Percentiles rank a stretch among this genome's conserved stretches.
Conservation (phyloP, 2,113 vertebrate species). For the Trachemys scripta region DNA sequence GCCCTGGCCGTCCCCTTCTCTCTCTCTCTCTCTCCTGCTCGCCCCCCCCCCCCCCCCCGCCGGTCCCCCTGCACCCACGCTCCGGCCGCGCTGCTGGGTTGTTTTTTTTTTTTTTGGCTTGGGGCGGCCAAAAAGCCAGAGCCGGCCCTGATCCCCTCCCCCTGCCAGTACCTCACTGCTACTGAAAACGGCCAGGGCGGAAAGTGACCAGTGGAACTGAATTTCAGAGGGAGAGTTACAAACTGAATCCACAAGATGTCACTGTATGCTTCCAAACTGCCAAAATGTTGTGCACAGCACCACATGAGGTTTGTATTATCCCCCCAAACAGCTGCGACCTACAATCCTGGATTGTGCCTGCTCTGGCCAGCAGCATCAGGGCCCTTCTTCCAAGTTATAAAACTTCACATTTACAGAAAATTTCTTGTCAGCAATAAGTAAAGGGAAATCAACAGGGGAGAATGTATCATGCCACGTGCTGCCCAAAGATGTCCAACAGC, state of each 20-base stretch:
- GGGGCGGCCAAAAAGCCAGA: no score
- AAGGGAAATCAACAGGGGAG: not conserved
- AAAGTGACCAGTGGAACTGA: not conserved
- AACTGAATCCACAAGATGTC: slow-evolving; percentile 76
- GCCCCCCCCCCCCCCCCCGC: no score
- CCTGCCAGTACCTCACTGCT: fast-evolving
- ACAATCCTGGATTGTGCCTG: not conserved
- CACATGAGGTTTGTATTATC: fast-evolving
- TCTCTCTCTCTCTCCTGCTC: no score
- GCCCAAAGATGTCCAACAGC: not conserved
- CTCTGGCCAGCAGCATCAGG: not conserved
- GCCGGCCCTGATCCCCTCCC: not conserved
- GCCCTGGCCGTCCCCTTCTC: no score
- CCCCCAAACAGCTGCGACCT: fast-evolving
- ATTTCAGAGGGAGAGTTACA: not conserved
- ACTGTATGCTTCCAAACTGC: slow-evolving; percentile 22
- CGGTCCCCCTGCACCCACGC: no score
- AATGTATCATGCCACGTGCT: not conserved
- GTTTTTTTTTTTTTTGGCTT: no score
- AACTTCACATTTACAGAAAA: not conserved
- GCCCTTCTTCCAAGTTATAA: not conserved
- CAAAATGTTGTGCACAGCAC: fast-evolving
- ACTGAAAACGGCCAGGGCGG: fast-evolving
- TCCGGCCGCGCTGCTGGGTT: no score
- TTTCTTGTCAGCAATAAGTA: fast-evolving